Base-by-base conservation (phyloP, 2,888 invertebrate genomes). In the Anaspis maculata region DNA sequence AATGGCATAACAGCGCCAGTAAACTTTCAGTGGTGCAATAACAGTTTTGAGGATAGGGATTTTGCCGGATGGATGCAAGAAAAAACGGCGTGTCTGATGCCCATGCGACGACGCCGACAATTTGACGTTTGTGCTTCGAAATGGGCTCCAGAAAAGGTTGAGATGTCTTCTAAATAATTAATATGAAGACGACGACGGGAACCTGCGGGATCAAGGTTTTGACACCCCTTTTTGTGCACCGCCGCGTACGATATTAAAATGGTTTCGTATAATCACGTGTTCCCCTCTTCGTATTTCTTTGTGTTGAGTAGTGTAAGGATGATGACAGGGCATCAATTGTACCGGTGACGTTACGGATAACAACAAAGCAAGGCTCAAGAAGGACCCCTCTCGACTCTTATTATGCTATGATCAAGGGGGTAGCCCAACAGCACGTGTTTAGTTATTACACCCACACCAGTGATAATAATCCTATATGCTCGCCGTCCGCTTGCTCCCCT, bases 291-390 rank as follows among this genome's bases (percentile, higher is more conserved):
- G 19, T 34, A 28, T 34, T 40, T 37, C 37, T 32, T 42, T 42
- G 32, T 41, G 22, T 22, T 24, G 24, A n/a, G n/a, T n/a, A n/a
- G 28, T 25, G 28, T 33, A 33, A 23, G 33, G 39, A 34, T 42
- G 37, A 37, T 39, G 42, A 42, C 42, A 37, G 32, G 36, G 34
- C 39, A 35, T 40, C 39, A 42, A 42, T 42, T 42, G 42, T 42
- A 33, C 42, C 29, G 36, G 29, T 39, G 39, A 42, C 37, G 39
- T 30, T 39, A 29, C 33, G 37, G 41, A 35, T 41, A 34, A 37
- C 36, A 36, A 42, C 42, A 42, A 40, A 37, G 34, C 25, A 30
- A 26, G 29, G 11, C 14, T 27, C 19, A 30, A 37, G 40, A 30
- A 37, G 33, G 32, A 36, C 36, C 35, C 37, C 39, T 39, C 39